These are phyloP conservation scores for Steatocranus sp. DNA, from an alignment of 2,797 vertebrate species.

Conservation along the genomic window DNA sequence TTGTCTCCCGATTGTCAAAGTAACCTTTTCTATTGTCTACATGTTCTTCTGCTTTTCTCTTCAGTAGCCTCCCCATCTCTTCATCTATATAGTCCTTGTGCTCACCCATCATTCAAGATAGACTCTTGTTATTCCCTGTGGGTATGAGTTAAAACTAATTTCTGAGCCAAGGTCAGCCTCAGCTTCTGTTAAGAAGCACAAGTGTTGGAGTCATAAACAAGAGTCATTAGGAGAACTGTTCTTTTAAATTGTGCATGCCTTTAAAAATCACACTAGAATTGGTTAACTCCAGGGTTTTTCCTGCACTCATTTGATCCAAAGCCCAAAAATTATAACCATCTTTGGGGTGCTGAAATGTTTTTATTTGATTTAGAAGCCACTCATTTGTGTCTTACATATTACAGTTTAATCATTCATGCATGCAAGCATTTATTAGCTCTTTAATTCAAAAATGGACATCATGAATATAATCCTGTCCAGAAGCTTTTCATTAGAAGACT, in stretches of 20 bases:
- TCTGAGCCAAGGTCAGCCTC: constrained; percentile 7
- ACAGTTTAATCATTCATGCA: constrained; percentile 2
- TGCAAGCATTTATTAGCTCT: not conserved
- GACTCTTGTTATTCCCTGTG: not conserved
- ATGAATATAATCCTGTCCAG: not conserved
- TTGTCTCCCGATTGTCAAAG: not conserved
- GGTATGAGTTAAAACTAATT: constrained; percentile 29
- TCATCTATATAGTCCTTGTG: not conserved
- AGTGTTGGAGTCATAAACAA: constrained; percentile 23
- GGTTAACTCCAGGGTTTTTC: not conserved
- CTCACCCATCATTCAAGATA: not conserved
- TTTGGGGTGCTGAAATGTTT: not conserved
- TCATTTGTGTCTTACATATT: not conserved
- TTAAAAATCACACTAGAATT: not conserved
- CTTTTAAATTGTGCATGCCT: not conserved
- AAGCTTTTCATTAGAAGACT: not conserved
- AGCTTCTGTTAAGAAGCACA: constrained; percentile 29
- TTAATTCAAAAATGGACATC: not conserved
- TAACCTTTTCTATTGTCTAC: not conserved
- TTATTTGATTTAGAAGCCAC: constrained; percentile 9
- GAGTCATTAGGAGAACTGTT: not conserved
- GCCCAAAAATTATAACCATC: not conserved
- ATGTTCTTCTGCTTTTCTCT: constrained; percentile 10
- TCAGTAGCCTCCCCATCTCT: not conserved
- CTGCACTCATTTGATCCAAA: not conserved